A percentile compares a stretch with the other conserved stretches of the same genome.
phyloP scores from a whole-genome alignment of 2,888 invertebrate genomes.

The Idaea biselata region DNA sequence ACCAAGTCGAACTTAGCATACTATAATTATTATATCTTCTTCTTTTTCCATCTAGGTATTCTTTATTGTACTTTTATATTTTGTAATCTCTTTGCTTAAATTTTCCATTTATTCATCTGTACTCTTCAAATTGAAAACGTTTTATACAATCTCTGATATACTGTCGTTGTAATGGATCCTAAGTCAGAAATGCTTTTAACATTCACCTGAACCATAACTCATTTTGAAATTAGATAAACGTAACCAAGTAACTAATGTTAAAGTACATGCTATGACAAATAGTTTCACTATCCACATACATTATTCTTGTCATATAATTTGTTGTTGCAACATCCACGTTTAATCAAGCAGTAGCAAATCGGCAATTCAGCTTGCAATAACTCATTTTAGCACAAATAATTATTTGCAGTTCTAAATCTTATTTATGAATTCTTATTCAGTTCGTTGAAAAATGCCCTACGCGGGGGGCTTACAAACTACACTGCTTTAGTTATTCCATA shows the following conservation, averaged over 20 bases:
- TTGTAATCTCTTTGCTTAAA: not conserved
- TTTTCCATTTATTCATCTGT: not conserved
- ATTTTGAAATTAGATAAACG: not conserved
- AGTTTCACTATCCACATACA: not conserved
- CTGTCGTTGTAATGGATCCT: not conserved
- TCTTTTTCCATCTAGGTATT: too few relatives aligned
- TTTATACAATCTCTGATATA: not conserved
- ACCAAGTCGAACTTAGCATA: too few relatives aligned
- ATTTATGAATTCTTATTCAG: conserved; percentile 43
- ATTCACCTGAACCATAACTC: not conserved
- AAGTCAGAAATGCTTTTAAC: not conserved
- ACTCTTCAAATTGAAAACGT: not conserved
- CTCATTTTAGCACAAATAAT: conserved; percentile 51
- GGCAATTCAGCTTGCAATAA: conserved; percentile 39
- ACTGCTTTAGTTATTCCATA: conserved; percentile 60
- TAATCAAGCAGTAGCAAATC: conserved; percentile 33
- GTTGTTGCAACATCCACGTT: conserved; percentile 21
- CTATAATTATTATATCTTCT: too few relatives aligned
- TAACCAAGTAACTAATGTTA: not conserved
- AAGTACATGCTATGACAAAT: not conserved
- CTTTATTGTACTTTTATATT: not conserved
- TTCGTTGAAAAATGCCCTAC: conserved; percentile 66
- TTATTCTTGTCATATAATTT: conserved; percentile 1
- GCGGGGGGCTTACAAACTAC: conserved; percentile 63
- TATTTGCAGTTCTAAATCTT: conserved; percentile 48